Base-by-base conservation (phyloP, 2,888 invertebrate genomes). In the Cephus runcator region DNA sequence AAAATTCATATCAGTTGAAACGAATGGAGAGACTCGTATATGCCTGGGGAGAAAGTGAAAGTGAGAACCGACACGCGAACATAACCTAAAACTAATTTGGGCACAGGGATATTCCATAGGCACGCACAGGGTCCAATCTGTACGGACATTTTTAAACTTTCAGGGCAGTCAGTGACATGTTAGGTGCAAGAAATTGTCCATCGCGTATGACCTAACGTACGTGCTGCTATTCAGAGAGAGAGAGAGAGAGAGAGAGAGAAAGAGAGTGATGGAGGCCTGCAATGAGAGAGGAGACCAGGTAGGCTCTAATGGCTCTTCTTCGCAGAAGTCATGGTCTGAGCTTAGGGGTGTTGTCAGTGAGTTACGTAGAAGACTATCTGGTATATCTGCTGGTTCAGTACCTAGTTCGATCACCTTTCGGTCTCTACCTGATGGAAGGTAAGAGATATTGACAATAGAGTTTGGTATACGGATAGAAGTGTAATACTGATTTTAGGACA, bases 331-430 rank as follows among this genome's bases (percentile, higher is more conserved):
- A 76, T 97, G 97, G 97, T 95, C 95, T 2, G 97, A 97, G 90
- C 93, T 97, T 34, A 94, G 96, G 80, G 94, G 94, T 75, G 95
- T 96, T 12, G 97, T 97, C 0, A 95, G 96, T 87, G 97, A 97
- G 88, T 93, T 97, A 84, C 93, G 97, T 23, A 95, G 96, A 84
- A 95, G 96, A 88, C 91, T 97, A 79, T 96, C 96, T 3, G 94
- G 95, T 77, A 92, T 97, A 69, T 96, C 96, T 0, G 95, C 95
- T 1, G 96, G 96, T 93, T 90, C 90, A 4, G 95, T 97, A 33
- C 97, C 97, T 1, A 95, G 95, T 85, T 95, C 96, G 75, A 95
- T 97, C 84, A 95, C 96, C 56, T 97, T 97, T 92, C 94, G 97
- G 79, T 94, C 94, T 35, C 93, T 97, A 69, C 94, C 94, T 76